Conservation (phyloP, 2,113 vertebrate genomes). For the Gymnogyps californianus region DNA sequence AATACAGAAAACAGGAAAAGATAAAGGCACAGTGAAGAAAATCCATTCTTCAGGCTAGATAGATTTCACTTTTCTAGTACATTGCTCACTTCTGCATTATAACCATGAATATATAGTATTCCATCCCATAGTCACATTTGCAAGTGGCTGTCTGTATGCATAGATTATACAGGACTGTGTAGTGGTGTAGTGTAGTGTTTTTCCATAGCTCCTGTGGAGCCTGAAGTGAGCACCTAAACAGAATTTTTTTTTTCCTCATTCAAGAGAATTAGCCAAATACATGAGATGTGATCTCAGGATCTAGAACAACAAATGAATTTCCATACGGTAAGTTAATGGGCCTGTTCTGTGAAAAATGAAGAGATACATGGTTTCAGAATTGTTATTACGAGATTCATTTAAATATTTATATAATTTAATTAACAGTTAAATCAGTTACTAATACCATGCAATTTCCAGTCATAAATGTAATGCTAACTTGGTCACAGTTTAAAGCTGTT, state of each 20-base stretch:
- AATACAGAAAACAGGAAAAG: background rate
- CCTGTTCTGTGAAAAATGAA: background rate
- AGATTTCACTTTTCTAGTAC: background rate
- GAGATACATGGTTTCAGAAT: background rate
- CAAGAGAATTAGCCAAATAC: background rate
- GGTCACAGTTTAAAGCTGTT: background rate
- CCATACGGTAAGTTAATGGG: background rate
- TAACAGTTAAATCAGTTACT: background rate
- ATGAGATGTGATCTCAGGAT: background rate
- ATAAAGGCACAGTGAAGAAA: background rate
- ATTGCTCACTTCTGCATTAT: background rate
- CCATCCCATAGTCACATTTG: fast-evolving
- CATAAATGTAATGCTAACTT: background rate
- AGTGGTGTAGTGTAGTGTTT: background rate
- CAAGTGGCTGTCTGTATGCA: background rate
- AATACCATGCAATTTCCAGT: background rate
- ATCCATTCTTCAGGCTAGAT: background rate
- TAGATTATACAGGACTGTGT: background rate
- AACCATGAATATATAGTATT: background rate
- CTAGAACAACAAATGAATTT: background rate
- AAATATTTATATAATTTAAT: background rate
- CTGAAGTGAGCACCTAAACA: background rate
- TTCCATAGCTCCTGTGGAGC: background rate
- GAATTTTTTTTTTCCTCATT: background rate
- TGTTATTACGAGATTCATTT: background rate